These are phyloP conservation scores for Sphinx pinastri DNA, from an alignment of 2,888 invertebrate genomes.

Conservation along the genomic window DNA sequence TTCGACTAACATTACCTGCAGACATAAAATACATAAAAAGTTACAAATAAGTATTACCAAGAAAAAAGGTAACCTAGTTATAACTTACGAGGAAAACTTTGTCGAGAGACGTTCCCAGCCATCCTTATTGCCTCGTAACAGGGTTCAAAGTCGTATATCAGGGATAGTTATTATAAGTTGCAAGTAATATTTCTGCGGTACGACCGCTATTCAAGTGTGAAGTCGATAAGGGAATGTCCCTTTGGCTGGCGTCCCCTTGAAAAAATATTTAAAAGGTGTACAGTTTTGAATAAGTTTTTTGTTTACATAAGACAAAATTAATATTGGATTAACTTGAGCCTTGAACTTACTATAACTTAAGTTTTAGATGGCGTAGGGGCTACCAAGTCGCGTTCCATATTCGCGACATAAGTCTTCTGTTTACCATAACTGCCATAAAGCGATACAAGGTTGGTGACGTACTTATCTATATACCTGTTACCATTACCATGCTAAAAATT, in stretches of 20 bases:
- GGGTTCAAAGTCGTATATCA: not conserved
- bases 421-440: too few relatives aligned
- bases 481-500: too few relatives aligned
- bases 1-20: not conserved
- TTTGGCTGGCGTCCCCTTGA: not conserved
- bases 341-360: not conserved
- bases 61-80: conserved; percentile 21
- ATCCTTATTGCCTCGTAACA: conserved; percentile 4
- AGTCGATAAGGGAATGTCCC: conserved; percentile 24
- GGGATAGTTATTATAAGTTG: not conserved
- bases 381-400: too few relatives aligned
- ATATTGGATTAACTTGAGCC: not conserved
- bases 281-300: not conserved
- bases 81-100: conserved; percentile 12
- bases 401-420: too few relatives aligned
- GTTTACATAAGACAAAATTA: not conserved
- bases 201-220: conserved; percentile 27
- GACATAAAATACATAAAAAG: conserved; percentile 3
- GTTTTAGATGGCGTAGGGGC: not conserved
- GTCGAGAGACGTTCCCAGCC: not conserved
- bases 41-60: conserved; percentile 10
- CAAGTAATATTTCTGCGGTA: conserved; percentile 27
- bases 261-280: conserved; percentile 7
- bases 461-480: too few relatives aligned
- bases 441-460: too few relatives aligned